These are phyloP conservation scores for Microtus obscurus DNA, from an alignment of 2,797 vertebrate species.

Conservation along the genomic window DNA sequence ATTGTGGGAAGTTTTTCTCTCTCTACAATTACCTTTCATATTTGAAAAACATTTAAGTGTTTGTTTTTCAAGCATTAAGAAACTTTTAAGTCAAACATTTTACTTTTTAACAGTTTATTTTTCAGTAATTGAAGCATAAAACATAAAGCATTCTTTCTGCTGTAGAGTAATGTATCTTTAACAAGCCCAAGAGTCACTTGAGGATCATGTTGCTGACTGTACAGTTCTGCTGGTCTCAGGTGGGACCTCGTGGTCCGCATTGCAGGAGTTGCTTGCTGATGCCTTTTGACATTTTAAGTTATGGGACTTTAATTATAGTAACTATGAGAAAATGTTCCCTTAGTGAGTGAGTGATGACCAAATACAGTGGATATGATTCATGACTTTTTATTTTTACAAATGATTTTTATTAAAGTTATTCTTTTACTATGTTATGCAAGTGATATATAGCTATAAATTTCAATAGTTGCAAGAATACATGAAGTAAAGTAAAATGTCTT, in stretches of 20 bases:
- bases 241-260: neutral
- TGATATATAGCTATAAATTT: neutral
- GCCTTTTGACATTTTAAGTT: neutral
- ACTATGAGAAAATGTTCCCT: constrained; percentile 2
- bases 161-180: neutral
- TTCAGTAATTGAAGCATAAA: constrained; percentile 3
- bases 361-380: constrained; percentile 11
- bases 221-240: neutral
- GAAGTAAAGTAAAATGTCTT: neutral
- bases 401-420: neutral
- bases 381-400: neutral
- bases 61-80: neutral
- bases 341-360: neutral
- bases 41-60: neutral
- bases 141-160: neutral
- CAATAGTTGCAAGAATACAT: neutral
- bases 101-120: constrained; percentile 7
- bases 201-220: neutral
- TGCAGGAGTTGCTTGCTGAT: neutral
- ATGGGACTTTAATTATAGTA: constrained; percentile 11
- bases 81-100: constrained; percentile 49
- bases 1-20: neutral
- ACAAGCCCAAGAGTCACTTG: neutral
- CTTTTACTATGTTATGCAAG: neutral
- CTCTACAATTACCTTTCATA: neutral